Evolutionary conservation across 2,113 vertebrate genomes (phyloP), one percentile per base, ranked within the genome.

Genomic region (Oceanites oceanicus): DNA sequence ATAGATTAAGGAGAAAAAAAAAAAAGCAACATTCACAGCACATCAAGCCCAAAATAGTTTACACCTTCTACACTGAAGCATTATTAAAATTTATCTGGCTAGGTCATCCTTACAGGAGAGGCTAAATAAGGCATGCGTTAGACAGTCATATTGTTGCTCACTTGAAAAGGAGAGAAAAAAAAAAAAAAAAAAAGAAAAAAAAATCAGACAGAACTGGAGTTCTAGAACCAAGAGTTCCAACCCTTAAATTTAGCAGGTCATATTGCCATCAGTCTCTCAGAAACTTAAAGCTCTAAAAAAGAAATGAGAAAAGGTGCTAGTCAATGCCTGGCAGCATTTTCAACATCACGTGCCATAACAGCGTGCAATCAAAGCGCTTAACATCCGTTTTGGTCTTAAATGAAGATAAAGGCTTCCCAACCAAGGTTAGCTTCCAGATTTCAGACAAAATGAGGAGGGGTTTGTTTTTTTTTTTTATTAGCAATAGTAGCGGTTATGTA

Each of bases 101-200:
- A 98, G 97, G 98, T 98, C 98, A 98, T 98, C 98, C 97, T 98
- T 98, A 97, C 91, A 96, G 98, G 96, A 98, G 97, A 99, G 98
- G 98, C 99, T 99, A 99, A 98, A 99, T 99, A 99, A 99, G 99
- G 99, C 99, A 99, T 99, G 99, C 99, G 98, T 99, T 98, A 99
- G 98, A 99, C 99, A 98, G 99, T 99, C 99, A 96, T 98, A 97
- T 98, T 98, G 98, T 96, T 98, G 99, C 98, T 98, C 99, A 98
- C 98, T 98, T 98, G 95, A 96, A 97, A 98, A 96, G 94, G 96
- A 96, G 76, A 83, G 38, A 10, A 38, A 80, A 85, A 92, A 89
- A 75, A 82, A 88, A 89, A 62, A 59, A 84, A 91, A 79, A 71
- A 91, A 71, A 86, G 96, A 84, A 94, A 83, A 45, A 83, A 66